Evolutionary conservation across 2,888 invertebrate genomes (phyloP), one percentile per base, ranked within the genome.

Genomic region (Coleophora deauratella): DNA sequence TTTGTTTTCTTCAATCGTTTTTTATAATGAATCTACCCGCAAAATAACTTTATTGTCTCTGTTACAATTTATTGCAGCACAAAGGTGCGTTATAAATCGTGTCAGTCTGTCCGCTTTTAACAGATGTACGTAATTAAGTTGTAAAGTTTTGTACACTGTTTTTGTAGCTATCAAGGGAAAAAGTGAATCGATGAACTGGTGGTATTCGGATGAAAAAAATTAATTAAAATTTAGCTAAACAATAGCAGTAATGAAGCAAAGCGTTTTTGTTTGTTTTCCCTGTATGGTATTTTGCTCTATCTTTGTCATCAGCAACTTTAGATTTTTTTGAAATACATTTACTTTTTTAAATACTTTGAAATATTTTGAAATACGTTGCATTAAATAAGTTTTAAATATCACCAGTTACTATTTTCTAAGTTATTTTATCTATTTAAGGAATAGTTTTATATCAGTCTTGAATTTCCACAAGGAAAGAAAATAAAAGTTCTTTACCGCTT

Each of bases 51-150:
- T 73, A 77, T 72, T 70, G 65, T 69, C 67, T 62, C 59, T 53
- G 53, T 53, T 62, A 62, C 72, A 72, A 72, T 84, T 80, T 82
- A 81, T 78, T 67, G 70, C 64, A 50, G 55, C 55, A 66, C 66
- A 72, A 72, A 72, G 75, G 72, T 69, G 71, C 69, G 73, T 75
- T 78, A 71, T 82, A 81, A 84, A 82, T 78, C 68, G 78, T 70
- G 72, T 68, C 68, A 64, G 65, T 58, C 59, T 51, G 57, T 54
- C 61, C 50, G 54, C 56, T 66, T 66, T 21, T 76, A 82, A 85
- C 82, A 84, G 72, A 84, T 84, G 84, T 84, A 75, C 52, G 72
- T 73, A 76, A 85, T 85, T 85, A 84, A 75, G 76, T 66, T 68
- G 72, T 82, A 72, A 80, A 81, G 69, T 74, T 75, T 63, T 52